These are phyloP conservation scores for Glaucomys volans DNA, from an alignment of 2,113 vertebrate species.

Conservation along the genomic window DNA sequence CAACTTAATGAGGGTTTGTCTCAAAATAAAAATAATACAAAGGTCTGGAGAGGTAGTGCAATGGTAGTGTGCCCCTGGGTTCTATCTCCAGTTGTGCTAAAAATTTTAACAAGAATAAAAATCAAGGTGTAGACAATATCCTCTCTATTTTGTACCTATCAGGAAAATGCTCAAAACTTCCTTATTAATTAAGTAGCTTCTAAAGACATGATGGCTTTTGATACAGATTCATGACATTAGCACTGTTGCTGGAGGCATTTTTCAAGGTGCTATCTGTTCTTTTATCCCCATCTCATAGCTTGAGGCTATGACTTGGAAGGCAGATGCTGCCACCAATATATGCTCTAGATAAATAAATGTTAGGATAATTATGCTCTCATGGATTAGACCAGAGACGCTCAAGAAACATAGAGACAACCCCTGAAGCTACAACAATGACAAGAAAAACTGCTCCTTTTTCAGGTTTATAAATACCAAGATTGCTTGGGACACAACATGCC, in stretches of 20 bases:
- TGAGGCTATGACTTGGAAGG: neutral
- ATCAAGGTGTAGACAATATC: neutral
- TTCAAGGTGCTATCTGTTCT: neutral
- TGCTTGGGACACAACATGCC: accelerated
- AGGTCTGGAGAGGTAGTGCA: too few species aligned
- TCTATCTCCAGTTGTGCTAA: too few species aligned
- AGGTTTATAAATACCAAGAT: neutral
- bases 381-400: neutral
- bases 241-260: neutral
- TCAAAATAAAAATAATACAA: too few species aligned
- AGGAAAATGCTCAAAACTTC: neutral
- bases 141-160: neutral
- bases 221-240: neutral
- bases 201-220: neutral
- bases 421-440: neutral
- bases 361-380: neutral
- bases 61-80: too few species aligned
- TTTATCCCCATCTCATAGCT: constrained; percentile 24
- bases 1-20: too few species aligned
- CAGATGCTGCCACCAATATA: neutral
- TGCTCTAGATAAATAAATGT: neutral
- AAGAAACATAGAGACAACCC: neutral
- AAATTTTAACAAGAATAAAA: too few species aligned
- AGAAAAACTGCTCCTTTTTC: neutral
- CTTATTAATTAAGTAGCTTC: neutral